phyloP scores from a whole-genome alignment of 2,888 invertebrate genomes.

The Artemia sinica region DNA sequence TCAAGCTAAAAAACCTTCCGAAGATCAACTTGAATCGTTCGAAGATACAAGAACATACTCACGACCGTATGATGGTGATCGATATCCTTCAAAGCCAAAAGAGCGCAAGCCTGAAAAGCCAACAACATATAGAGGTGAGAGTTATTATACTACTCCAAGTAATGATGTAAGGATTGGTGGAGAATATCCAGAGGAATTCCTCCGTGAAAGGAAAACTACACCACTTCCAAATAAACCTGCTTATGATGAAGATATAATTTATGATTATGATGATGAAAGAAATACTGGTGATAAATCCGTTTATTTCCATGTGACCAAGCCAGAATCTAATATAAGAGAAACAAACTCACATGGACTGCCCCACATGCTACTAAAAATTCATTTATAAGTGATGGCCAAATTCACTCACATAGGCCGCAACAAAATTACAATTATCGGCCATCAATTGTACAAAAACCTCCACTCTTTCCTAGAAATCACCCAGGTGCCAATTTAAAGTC shows the following conservation, averaged over 20 bases:
- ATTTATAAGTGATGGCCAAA: no score
- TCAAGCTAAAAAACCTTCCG: no score
- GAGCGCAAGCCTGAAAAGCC: constrained; percentile 1
- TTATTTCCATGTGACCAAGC: constrained; percentile 16
- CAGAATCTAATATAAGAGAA: constrained; percentile 7
- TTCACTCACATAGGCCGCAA: no score
- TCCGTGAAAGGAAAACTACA: background rate
- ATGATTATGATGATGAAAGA: constrained; percentile 22
- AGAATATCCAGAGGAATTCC: background rate
- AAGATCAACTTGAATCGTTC: background rate
- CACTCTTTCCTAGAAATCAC: no score
- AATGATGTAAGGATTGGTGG: no score
- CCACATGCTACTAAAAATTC: background rate
- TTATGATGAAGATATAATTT: constrained; percentile 20
- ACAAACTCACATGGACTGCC: constrained; percentile 9
- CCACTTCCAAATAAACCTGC: background rate
- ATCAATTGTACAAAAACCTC: no score
- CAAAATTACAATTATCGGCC: no score
- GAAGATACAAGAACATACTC: background rate
- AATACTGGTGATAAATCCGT: constrained; percentile 20
- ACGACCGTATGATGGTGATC: background rate
- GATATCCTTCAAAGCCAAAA: background rate
- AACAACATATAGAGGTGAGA: background rate
- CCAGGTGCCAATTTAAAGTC: no score
- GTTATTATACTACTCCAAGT: background rate